Conservation (phyloP, 2,888 invertebrate genomes). For the Ectemnius cavifrons region DNA sequence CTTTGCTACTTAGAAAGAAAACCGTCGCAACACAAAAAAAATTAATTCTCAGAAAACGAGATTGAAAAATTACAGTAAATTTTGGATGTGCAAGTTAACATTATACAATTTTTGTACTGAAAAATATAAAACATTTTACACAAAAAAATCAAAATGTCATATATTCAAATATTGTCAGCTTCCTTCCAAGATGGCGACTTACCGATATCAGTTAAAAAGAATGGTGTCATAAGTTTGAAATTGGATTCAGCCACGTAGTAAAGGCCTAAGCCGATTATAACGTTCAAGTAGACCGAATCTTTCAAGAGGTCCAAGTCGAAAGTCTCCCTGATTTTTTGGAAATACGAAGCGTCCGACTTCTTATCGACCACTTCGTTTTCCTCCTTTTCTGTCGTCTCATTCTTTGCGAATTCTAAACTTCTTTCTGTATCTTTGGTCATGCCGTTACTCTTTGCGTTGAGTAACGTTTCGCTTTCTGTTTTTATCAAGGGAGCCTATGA, state of each 20-base stretch:
- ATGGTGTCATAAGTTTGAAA: slow-evolving; percentile 78
- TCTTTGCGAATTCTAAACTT: background rate
- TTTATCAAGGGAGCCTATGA: slow-evolving; percentile 7
- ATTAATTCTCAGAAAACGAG: no score
- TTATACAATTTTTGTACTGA: no score
- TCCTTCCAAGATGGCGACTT: slow-evolving; percentile 18
- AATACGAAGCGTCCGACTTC: background rate
- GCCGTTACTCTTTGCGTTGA: slow-evolving; percentile 17
- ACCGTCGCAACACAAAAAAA: no score
- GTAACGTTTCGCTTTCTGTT: slow-evolving; percentile 30
- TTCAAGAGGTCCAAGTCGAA: slow-evolving; percentile 66
- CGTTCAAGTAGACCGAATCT: slow-evolving; percentile 62
- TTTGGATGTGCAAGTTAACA: no score
- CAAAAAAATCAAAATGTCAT: background rate
- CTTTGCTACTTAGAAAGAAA: no score
- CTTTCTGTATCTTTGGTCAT: background rate
- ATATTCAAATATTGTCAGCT: no score
- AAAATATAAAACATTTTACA: background rate
- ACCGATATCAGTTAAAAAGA: slow-evolving; percentile 76
- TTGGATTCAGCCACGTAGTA: slow-evolving; percentile 79
- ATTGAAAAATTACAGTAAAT: no score
- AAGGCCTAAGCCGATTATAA: slow-evolving; percentile 75
- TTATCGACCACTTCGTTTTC: background rate
- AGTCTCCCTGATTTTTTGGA: slow-evolving; percentile 35
- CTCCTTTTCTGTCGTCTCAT: background rate